Evolutionary conservation across 2,888 invertebrate genomes (phyloP), one percentile per base, ranked within the genome.

Genomic region (Aleiodes testaceus): DNA sequence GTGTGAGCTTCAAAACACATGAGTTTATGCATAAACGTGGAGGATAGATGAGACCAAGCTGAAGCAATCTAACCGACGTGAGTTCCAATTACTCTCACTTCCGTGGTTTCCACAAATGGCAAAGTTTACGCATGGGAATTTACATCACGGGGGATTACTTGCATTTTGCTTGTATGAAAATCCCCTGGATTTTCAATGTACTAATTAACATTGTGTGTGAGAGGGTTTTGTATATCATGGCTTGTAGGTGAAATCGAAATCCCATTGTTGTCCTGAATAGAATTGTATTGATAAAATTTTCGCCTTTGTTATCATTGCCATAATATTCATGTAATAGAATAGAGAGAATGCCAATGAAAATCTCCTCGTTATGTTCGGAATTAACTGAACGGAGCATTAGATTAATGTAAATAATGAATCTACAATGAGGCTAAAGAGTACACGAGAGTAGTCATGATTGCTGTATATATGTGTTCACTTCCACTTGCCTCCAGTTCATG

Each of bases 401-500:
- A 14, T 55, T n/a, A 55, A 26, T 55, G 22, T 30, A 30, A 55
- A 26, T 26, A 55, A 73, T 67, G 65, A 64, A 68, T 36, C 42
- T 53, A 70, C 49, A 64, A 66, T 59, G 61, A 30, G 18, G 63
- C 12, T 20, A 12, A 50, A 50, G 45, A 22, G 55, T 70, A 44
- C 70, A 44, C 50, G 49, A 22, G 36, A 11, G 66, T 55, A 11
- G 66, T 55, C 69, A 61, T 64, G 65, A 69, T 70, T 61, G 20
- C 70, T 70, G 55, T 50, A 55, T 63, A 53, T 18, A 59, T 65
- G 49, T 45, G 72, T 75, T 26, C n/a, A 14, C 45, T 14, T 45
- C 22, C 45, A 63, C 44, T 45, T n/a, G 61, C 11, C 30, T 30
- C 1, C 75, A 72, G 73, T 74, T 75, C 75, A 75, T 36, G 36